Evolutionary conservation across 2,888 invertebrate genomes (phyloP).

Genomic region (Aphelenchoides bicaudatus): DNA sequence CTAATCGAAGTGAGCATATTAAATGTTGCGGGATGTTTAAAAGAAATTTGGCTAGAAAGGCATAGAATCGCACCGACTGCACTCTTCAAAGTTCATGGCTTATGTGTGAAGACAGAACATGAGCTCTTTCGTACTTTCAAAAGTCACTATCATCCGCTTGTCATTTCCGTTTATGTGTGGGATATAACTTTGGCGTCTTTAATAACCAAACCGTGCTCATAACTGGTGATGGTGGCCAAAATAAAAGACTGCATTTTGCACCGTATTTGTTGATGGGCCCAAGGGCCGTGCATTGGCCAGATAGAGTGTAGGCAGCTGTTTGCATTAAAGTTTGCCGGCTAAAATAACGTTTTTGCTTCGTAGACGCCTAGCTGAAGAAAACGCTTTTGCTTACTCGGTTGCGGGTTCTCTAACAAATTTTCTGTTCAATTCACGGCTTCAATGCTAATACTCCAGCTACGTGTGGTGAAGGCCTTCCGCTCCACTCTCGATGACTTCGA

Average conservation of each 20-base stretch:
- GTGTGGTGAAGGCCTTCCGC: conserved; percentile 99
- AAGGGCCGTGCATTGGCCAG: not conserved
- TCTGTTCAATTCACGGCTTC: not conserved
- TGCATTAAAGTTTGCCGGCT: too few species aligned
- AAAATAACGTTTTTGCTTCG: too few species aligned
- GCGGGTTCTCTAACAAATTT: conserved; percentile 1
- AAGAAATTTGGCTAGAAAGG: too few species aligned
- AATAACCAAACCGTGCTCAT: not conserved
- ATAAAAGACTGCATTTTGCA: not conserved
- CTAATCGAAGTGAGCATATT: too few species aligned
- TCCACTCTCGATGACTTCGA: conserved; percentile 98
- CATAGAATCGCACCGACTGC: too few species aligned
- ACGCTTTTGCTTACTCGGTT: conserved; percentile 10
- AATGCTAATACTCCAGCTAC: conserved; percentile 72
- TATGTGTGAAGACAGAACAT: conserved; percentile 12
- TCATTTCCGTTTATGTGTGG: conserved; percentile 11
- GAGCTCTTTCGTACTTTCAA: conserved; percentile 15
- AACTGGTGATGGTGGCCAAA: conserved; percentile 5
- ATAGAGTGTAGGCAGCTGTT: not conserved
- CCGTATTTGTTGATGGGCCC: conserved; percentile 1
- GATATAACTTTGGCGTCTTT: conserved; percentile 5
- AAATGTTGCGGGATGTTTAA: too few species aligned
- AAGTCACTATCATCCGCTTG: not conserved
- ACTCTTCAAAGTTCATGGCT: conserved; percentile 22
- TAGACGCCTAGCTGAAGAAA: not conserved